phyloP scores from a whole-genome alignment of 2,888 invertebrate species.

The Onthophagus sagittarius region DNA sequence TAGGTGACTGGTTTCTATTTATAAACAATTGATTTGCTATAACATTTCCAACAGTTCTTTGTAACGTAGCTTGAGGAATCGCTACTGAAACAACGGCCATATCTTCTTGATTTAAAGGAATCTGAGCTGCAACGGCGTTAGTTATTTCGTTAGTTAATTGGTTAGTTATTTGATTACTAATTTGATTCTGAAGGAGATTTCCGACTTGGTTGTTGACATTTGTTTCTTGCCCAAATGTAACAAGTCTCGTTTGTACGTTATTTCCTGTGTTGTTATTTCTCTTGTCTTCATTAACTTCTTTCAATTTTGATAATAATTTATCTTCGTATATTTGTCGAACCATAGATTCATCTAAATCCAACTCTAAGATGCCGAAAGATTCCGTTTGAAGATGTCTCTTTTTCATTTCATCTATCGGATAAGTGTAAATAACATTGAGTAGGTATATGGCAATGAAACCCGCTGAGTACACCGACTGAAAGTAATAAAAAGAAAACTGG shows the following conservation, averaged over 20 bases:
- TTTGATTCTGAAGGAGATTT: not conserved
- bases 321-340: not conserved
- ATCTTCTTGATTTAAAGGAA: not conserved
- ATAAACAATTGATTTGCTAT: not conserved
- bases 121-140: not conserved
- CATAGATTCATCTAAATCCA: not conserved
- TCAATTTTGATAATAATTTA: not conserved
- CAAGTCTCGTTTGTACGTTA: not conserved
- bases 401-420: not conserved
- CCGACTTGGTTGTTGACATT: not conserved
- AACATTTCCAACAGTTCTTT: not conserved
- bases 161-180: not conserved
- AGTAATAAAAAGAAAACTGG: not conserved
- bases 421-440: not conserved
- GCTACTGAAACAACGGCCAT: constrained; percentile 5
- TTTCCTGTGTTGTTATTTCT: not conserved
- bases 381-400: not conserved
- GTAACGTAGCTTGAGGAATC: not conserved
- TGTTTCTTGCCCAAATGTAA: not conserved
- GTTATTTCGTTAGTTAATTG: not conserved
- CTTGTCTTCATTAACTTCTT: not conserved
- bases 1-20: not conserved
- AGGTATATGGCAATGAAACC: constrained; percentile 1
- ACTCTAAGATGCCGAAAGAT: not conserved
- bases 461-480: not conserved